phyloP scores from a whole-genome alignment of 2,797 vertebrate species.

The Oreonectes daqikongensis region DNA sequence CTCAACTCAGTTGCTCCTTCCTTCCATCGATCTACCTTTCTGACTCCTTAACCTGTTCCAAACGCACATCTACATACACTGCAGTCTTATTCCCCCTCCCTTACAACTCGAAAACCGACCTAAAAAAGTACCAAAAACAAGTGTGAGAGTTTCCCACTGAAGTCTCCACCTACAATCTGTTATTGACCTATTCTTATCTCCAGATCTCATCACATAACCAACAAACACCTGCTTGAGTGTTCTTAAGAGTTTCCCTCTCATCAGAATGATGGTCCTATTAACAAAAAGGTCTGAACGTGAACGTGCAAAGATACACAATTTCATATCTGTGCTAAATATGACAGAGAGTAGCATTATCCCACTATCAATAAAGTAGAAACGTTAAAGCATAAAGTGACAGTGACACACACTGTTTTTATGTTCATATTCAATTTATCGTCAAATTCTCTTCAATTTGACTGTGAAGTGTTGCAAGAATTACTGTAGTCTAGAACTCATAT shows the following conservation, averaged over 20 bases:
- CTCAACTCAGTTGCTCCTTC: no score
- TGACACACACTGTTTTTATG: background rate
- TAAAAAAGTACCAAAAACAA: constrained; percentile 16
- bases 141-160: constrained; percentile 34
- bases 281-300: background rate
- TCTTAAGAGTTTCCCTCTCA: background rate
- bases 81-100: constrained; percentile 36
- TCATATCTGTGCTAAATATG: no score
- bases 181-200: background rate
- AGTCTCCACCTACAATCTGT: background rate
- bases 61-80: background rate
- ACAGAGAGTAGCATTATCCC: no score
- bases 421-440: no score
- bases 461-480: no score
- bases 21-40: background rate
- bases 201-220: background rate
- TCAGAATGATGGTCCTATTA: background rate
- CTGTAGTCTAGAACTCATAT: no score
- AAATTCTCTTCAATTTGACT: no score
- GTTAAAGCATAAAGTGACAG: no score
- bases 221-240: background rate
- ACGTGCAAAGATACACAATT: background rate
- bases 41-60: background rate
- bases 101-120: constrained; percentile 22
- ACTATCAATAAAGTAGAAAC: no score